These are phyloP conservation scores for Digitonthophagus gazella DNA, from an alignment of 2,888 invertebrate genomes.

Conservation along the genomic window DNA sequence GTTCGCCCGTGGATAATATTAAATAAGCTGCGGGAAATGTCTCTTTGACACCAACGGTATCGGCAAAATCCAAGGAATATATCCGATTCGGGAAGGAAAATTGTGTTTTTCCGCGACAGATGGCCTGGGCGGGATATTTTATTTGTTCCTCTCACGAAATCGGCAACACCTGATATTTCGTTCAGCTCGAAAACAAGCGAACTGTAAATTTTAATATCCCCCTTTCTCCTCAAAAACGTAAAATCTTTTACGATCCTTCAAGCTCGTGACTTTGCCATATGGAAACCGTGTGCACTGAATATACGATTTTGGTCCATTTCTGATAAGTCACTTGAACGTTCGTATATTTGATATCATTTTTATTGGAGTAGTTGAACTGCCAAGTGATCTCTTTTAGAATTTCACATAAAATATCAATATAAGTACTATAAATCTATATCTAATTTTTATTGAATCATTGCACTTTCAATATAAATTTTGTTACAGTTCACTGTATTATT, in stretches of 20 bases:
- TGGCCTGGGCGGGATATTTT: background rate
- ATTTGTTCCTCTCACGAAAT: background rate
- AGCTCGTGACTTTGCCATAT: background rate
- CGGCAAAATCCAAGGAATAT: background rate
- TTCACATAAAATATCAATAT: too few relatives aligned
- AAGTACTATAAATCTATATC: too few relatives aligned
- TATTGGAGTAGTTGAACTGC: background rate
- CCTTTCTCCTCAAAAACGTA: background rate
- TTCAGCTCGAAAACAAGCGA: background rate
- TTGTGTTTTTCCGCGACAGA: background rate
- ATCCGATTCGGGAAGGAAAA: background rate
- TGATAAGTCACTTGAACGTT: background rate
- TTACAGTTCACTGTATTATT: too few relatives aligned
- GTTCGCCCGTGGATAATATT: background rate
- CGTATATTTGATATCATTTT: background rate
- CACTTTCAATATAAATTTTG: too few relatives aligned
- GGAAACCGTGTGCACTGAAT: background rate
- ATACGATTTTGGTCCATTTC: background rate
- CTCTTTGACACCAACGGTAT: background rate
- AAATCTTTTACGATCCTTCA: background rate
- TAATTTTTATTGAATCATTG: too few relatives aligned
- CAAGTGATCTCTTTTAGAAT: background rate
- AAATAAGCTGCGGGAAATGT: background rate
- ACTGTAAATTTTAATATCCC: background rate
- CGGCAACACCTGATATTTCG: background rate